Conservation (phyloP, 2,797 vertebrate species). For the Poecilia velifera region DNA sequence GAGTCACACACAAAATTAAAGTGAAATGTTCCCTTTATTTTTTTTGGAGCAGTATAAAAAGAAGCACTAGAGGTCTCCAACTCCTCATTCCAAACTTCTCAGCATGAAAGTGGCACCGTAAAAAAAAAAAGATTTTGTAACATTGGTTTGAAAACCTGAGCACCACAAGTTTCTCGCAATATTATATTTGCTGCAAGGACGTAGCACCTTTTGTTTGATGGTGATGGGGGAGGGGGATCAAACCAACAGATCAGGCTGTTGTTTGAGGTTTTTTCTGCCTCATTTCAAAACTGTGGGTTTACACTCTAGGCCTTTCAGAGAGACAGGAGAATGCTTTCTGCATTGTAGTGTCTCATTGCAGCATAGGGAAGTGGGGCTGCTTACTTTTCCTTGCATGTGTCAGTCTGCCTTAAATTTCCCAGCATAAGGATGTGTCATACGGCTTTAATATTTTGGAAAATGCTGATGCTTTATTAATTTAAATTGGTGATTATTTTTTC, state of each 20-base stretch:
- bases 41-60: background rate
- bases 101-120: background rate
- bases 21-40: too few species aligned
- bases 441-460: background rate
- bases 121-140: background rate
- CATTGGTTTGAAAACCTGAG: background rate
- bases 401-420: background rate
- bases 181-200: background rate
- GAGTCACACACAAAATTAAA: too few species aligned
- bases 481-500: background rate
- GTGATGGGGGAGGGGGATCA: background rate
- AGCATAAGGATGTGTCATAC: background rate
- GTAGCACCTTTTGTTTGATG: background rate
- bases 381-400: background rate
- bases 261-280: background rate
- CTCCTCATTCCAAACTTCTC: background rate
- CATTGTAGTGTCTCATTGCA: background rate
- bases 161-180: background rate
- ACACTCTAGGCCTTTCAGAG: background rate
- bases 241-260: background rate
- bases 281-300: conserved; percentile 37
- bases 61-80: conserved; percentile 27
- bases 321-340: conserved; percentile 7
- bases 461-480: background rate
- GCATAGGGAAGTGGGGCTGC: conserved; percentile 20